Evolutionary conservation across 1,140 invertebrate species (phyloP), one percentile per base, ranked within the genome.

Genomic region (Heliconius himera): DNA sequence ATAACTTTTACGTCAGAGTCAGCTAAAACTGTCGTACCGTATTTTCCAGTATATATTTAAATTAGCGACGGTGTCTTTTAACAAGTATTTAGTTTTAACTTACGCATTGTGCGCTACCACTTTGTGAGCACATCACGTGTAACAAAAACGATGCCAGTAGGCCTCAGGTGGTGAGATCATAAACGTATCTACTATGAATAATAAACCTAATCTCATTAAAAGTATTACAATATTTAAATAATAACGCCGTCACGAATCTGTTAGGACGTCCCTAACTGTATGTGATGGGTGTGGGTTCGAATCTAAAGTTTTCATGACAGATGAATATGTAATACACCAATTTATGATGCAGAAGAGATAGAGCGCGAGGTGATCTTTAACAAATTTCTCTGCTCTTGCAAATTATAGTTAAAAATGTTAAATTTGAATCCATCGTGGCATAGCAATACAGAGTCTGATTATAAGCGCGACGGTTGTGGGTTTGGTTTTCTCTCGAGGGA

Each of bases 191-290:
- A 66, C 60, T 26, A 66, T 66, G 60, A 66, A 66, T 66, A 66
- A 66, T 66, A 66, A 66, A 66, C 26, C 60, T 66, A 66, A 66
- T 66, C 60, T 66, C 60, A 66, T 66, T 66, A 29, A 11, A 66
- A 66, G 60, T 66, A 66, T 66, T 26, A 66, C 60, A 66, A 66
- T 66, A 66, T 66, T 66, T 66, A 66, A 66, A 66, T 66, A 66
- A 66, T 66, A 66, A 16, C 22, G 54, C n/a, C 54, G 11, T 66
- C 1, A n/a, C 13, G 1, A 56, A 29, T 66, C 26, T 26, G 60
- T 66, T 8, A 16, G 26, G 22, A 66, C 4, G 26, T 29, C 22
- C 1, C 16, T 41, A 29, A 29, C 11, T 66, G 60, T 6, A 29
- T 51, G 49, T 11, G 60, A 29, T 66, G 9, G 13, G 3, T 66